phyloP scores from a whole-genome alignment of 2,888 invertebrate genomes.

The Ophion slaviceki region DNA sequence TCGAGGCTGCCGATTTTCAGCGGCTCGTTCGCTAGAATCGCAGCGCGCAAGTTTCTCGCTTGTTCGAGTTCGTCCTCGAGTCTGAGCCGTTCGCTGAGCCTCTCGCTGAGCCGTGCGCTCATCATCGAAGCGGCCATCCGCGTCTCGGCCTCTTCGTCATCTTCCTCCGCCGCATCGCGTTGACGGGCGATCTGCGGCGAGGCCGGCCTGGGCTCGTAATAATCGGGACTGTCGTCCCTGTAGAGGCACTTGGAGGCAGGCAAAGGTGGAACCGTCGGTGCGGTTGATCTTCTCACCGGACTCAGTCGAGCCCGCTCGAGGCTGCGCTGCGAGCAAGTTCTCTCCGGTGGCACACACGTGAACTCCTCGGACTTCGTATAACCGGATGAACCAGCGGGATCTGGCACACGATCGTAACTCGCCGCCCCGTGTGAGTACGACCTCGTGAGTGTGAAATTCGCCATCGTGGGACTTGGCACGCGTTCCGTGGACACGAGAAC shows the following conservation, averaged over 20 bases:
- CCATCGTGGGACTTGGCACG: slow-evolving; percentile 75
- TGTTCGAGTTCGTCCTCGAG: slow-evolving; percentile 69
- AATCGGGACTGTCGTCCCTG: slow-evolving; percentile 40
- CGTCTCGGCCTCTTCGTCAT: slow-evolving; percentile 62
- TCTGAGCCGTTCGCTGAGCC: slow-evolving; percentile 49
- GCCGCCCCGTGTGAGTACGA: slow-evolving; percentile 53
- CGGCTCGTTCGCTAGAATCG: slow-evolving; percentile 76
- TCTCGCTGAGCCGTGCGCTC: too few relatives aligned
- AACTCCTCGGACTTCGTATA: slow-evolving; percentile 44
- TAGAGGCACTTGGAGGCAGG: slow-evolving; percentile 52
- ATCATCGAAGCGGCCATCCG: slow-evolving; percentile 52
- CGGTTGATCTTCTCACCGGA: slow-evolving; percentile 46
- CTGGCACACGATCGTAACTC: slow-evolving; percentile 35
- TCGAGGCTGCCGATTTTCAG: slow-evolving; percentile 87
- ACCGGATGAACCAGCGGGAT: neutral
- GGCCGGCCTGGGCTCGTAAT: slow-evolving; percentile 27
- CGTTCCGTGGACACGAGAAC: slow-evolving; percentile 80
- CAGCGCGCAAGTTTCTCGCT: slow-evolving; percentile 68
- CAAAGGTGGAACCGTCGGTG: slow-evolving; percentile 64
- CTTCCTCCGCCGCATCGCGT: neutral
- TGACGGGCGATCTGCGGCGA: slow-evolving; percentile 25
- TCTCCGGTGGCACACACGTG: slow-evolving; percentile 54
- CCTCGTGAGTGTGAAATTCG: slow-evolving; percentile 21
- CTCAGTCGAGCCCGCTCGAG: slow-evolving; percentile 46
- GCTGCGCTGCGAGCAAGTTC: slow-evolving; percentile 45